Conservation (phyloP, 1,140 invertebrate genomes). For the Papilio polytes region DNA sequence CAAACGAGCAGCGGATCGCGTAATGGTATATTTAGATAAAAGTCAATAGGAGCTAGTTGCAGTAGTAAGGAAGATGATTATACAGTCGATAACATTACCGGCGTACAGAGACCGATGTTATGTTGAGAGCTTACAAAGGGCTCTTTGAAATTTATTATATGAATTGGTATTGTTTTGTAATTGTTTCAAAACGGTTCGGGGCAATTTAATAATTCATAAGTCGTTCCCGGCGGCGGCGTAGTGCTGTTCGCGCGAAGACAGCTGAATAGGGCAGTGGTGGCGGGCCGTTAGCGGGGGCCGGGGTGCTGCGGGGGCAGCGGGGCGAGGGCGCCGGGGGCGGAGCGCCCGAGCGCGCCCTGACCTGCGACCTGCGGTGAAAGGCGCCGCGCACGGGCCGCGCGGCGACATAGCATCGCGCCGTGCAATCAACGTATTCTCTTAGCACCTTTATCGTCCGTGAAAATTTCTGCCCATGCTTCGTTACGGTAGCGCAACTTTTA, state of each 20-base stretch:
- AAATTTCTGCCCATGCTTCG: slow-evolving; percentile 27
- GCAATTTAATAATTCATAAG: slow-evolving; percentile 79
- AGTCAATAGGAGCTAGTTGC: neutral
- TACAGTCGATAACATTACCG: slow-evolving; percentile 44
- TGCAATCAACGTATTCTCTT: slow-evolving; percentile 64
- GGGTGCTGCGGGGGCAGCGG: slow-evolving; percentile 43
- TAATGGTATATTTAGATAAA: neutral
- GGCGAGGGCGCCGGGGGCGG: slow-evolving; percentile 63
- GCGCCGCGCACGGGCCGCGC: slow-evolving; percentile 70
- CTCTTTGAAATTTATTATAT: slow-evolving; percentile 76
- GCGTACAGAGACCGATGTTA: slow-evolving; percentile 46
- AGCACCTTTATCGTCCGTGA: slow-evolving; percentile 55
- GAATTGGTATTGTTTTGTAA: slow-evolving; percentile 81
- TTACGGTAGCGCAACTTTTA: slow-evolving; percentile 4
- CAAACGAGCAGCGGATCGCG: too few relatives aligned
- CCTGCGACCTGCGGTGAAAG: slow-evolving; percentile 82
- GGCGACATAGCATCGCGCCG: slow-evolving; percentile 68
- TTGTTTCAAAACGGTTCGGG: slow-evolving; percentile 72
- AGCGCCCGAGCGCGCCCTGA: slow-evolving; percentile 82
- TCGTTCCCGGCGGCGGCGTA: slow-evolving; percentile 70
- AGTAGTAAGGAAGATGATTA: slow-evolving; percentile 40
- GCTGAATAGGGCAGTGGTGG: slow-evolving; percentile 79
- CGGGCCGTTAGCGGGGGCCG: slow-evolving; percentile 62
- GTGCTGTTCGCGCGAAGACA: slow-evolving; percentile 71
- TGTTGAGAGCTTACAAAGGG: slow-evolving; percentile 67